Base-by-base conservation (phyloP, 2,797 vertebrate species). In the Etheostoma nigrum region DNA sequence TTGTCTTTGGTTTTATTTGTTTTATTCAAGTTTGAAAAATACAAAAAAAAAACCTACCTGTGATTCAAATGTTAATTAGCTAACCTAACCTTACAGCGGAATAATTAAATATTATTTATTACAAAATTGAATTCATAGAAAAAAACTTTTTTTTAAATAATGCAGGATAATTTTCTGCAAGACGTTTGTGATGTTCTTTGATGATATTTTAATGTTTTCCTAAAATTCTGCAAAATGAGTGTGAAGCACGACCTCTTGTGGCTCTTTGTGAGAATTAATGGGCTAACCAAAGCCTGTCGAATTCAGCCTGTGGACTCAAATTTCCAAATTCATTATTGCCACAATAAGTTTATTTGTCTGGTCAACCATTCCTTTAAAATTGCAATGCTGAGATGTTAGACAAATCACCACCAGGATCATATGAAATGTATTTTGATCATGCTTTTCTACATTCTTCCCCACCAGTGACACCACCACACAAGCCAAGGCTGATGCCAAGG, bases 401-500 rank as follows among this genome's bases (percentile, higher is more conserved):
- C 5, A 63, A 59, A 73, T 70, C n/a, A 27, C 10, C 18, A 21
- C 8, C 62, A 40, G 10, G n/a, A 27, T 48, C 6, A 4, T 25
- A 6, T 63, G 1, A 72, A n/a, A 65, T 40, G 4, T 25, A 2
- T 65, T 70, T 40, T 83, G 14, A 82, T 49, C 1, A 2, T 11
- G 9, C 2, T 53, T 72, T 60, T 61, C 55, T 0, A 2, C 2
- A 0, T 74, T 14, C 57, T 72, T 63, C n/a, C 9, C 61, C 36
- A 51, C 30, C 89, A 99, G 98, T 5, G 97, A 98, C 91, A 95
- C 83, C 88, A 95, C 83, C 82, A 95, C 96, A 4, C 96, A 97
- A 92, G 91, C 94, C 59, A 96, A 97, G 78, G 87, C 95, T 80
- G 95, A 91, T 77, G 86, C 94, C 25, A 99, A 97, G 95, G 97